Evolutionary conservation across 2,113 vertebrate species (phyloP).

Genomic region (Clarias batrachus): DNA sequence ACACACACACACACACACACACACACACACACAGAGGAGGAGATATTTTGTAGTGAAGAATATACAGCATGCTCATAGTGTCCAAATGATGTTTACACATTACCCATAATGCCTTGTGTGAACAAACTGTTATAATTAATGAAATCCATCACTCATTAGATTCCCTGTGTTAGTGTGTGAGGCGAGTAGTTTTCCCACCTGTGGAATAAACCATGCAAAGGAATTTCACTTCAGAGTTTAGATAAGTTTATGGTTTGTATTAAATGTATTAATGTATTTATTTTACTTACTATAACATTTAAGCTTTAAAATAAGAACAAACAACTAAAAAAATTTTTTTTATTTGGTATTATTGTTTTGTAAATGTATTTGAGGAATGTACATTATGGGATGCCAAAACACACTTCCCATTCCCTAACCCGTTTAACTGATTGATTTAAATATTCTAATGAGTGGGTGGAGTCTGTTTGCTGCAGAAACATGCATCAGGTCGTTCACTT

Average conservation of each 20-base stretch:
- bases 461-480: neutral
- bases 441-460: constrained; percentile 6
- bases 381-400: neutral
- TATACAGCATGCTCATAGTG: neutral
- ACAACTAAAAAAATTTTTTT: too few relatives aligned
- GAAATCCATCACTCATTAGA: neutral
- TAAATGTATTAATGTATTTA: neutral
- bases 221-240: neutral
- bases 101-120: constrained; percentile 25
- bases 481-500: neutral
- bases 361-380: neutral
- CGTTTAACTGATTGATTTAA: neutral
- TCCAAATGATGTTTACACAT: neutral
- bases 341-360: neutral
- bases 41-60: neutral
- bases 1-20: constrained; percentile 8
- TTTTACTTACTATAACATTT: neutral
- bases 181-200: neutral
- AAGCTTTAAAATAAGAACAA: neutral
- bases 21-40: neutral
- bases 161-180: neutral
- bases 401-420: too few relatives aligned
- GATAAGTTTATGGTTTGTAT: neutral
- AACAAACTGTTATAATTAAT: neutral
- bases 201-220: neutral